Evolutionary conservation across 2,797 vertebrate species (phyloP), one percentile per base, ranked within the genome.

Genomic region (Gambusia yucatana): DNA sequence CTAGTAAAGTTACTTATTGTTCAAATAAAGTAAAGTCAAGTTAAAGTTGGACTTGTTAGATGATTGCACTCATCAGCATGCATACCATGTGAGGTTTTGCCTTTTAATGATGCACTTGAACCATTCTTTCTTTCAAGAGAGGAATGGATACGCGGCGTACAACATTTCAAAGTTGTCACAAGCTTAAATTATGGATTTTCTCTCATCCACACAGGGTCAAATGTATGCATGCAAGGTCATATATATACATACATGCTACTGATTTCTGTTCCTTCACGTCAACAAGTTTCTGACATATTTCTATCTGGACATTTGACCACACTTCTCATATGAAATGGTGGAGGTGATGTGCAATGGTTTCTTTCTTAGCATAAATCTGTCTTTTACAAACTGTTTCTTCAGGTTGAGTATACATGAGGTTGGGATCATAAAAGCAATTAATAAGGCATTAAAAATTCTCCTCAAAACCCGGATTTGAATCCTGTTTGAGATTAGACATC

Each of bases 21-120:
- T 36, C 14, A 2, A 75, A 52, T 44, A 70, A 72, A 73, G 52
- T 61, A 14, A 61, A 78, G 44, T 73, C 25, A 41, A 46, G 41
- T 52, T 41, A 67, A 67, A 67, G 63, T 25, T 67, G 36, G 39
- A 33, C 7, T 39, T 46, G 14, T n/a, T 11, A 55, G 25, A 43
- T n/a, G 9, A 69, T 43, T 69, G 20, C n/a, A 46, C 28, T 71
- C n/a, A 46, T 71, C 22, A 71, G 43, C 41, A 71, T 46, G 41
- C 25, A 71, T 71, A 44, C 16, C n/a, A 16, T 44, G 22, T 28
- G 41, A 43, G 25, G n/a, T 25, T 44, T 43, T 71, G 2, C n/a
- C 67, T 71, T 44, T 43, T 43, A 69, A 69, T 43, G 25, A 70
- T 28, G 41, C 13, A 28, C 43, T 70, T 67, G 36, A 67, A 67